Evolutionary conservation across 2,888 invertebrate genomes (phyloP), one percentile per base, ranked within the genome.

Genomic region (Microctonus aethiopoides): DNA sequence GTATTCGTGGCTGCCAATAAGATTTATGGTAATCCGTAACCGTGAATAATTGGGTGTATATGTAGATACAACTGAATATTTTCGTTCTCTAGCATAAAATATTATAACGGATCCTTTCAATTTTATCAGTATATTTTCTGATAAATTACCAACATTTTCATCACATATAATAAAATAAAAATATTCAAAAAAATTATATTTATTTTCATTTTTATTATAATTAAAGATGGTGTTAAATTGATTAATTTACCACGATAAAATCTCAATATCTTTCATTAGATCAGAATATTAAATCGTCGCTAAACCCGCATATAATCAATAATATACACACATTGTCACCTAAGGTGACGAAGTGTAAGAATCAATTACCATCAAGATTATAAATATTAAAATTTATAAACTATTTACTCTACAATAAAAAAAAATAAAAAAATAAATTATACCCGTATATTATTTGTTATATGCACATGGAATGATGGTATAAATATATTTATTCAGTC

Each of bases 1-100:
- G 63, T 67, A 65, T 70, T 70, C 68, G 73, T 68, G 73, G 62
- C 68, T 70, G 72, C 76, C 78, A 71, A 74, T 74, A 76, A 76
- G 78, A 79, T 78, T 79, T 77, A 76, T 61, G 77, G 75, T 75
- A 75, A 76, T 63, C 73, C 68, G 57, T 61, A 52, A 69, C 54
- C 69, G 67, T 64, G 75, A 76, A 77, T 79, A 77, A 77, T 79
- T 76, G 74, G 66, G 72, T 64, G 72, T 74, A 73, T 69, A n/a
- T n/a, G 64, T 64, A 64, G 64, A 65, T 69, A 65, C 59, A 64
- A 64, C 69, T 65, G 69, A 52, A 69, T n/a, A n/a, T n/a, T 69
- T 69, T 59, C 62, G 20, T 57, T 41, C 46, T 63, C 63, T 32
- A 16, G 46, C 46, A 46, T n/a, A n/a, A 2, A 46, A 46, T 0